These are phyloP conservation scores for Aurelia aurita complex sp. Pacific DNA, from an alignment of 30 jellyfish, hydroid and myxozoan genomes.

Conservation along the genomic window DNA sequence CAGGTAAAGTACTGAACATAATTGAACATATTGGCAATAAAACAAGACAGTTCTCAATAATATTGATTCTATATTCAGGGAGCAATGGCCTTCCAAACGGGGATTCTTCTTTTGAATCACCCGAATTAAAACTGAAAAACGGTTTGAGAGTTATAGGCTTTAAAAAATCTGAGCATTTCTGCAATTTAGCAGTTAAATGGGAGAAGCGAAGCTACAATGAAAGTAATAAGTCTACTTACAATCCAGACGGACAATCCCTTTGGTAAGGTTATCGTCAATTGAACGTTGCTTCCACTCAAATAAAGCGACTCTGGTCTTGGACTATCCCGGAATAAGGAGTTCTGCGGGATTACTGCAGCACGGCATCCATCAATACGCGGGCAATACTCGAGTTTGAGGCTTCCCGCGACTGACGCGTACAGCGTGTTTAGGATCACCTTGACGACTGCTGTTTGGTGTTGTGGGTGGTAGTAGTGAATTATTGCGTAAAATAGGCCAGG, in stretches of 20 bases:
- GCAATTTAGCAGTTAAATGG: neutral
- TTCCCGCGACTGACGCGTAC: slow-evolving; percentile 72
- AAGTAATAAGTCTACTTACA: slow-evolving; percentile 24
- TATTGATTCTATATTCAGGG: no score
- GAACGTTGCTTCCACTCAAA: slow-evolving; percentile 53
- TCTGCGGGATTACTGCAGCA: slow-evolving; percentile 46
- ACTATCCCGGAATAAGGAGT: slow-evolving; percentile 10
- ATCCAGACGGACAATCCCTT: slow-evolving; percentile 54
- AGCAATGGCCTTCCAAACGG: no score
- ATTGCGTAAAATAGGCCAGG: slow-evolving; percentile 43
- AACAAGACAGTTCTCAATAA: no score
- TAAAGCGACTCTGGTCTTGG: slow-evolving; percentile 23
- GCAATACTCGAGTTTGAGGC: slow-evolving; percentile 49
- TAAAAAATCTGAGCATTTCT: neutral
- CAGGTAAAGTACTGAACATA: no score
- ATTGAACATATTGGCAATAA: no score
- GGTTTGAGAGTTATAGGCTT: no score
- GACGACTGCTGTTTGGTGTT: slow-evolving; percentile 26
- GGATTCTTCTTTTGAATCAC: no score
- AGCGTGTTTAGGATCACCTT: slow-evolving; percentile 71
- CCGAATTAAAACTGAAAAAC: neutral
- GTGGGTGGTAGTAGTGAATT: slow-evolving; percentile 84
- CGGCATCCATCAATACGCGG: slow-evolving; percentile 91
- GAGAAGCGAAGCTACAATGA: neutral
- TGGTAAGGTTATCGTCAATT: slow-evolving; percentile 54